Evolutionary conservation across 2,113 vertebrate genomes (phyloP).

Genomic region (Lynx canadensis): DNA sequence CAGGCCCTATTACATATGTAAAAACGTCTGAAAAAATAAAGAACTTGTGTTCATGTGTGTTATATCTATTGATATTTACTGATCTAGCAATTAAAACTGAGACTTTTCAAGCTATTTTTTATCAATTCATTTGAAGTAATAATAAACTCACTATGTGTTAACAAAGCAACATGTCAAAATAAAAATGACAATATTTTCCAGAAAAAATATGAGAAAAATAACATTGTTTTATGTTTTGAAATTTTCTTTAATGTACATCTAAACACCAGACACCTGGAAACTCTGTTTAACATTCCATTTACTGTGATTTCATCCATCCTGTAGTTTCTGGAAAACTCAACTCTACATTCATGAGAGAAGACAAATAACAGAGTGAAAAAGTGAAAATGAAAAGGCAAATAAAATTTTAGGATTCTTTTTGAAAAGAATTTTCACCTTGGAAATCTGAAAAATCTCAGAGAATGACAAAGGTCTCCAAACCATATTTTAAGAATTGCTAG

Average conservation of each 20-base stretch:
- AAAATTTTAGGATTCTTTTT: background rate
- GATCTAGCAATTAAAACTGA: background rate
- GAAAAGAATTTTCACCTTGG: slow-evolving; percentile 1
- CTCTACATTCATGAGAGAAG: background rate
- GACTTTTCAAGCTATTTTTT: background rate
- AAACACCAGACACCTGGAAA: background rate
- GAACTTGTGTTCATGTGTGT: background rate
- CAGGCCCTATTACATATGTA: background rate
- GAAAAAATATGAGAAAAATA: background rate
- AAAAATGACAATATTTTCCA: background rate
- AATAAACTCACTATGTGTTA: background rate
- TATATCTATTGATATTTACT: background rate
- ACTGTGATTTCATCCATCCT: background rate
- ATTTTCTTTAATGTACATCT: background rate
- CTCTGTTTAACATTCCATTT: background rate
- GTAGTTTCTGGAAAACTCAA: background rate
- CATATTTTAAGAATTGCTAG: background rate
- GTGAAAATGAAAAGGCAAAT: background rate
- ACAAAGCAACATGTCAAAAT: background rate
- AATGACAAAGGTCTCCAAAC: background rate
- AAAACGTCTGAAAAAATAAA: background rate
- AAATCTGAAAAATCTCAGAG: background rate
- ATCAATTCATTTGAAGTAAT: background rate
- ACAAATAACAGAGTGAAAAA: background rate
- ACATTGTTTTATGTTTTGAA: background rate